A percentile compares a stretch with the other conserved stretches of the same genome.
phyloP scores from a whole-genome alignment of 2,888 invertebrate genomes.

The Netelia virgata region DNA sequence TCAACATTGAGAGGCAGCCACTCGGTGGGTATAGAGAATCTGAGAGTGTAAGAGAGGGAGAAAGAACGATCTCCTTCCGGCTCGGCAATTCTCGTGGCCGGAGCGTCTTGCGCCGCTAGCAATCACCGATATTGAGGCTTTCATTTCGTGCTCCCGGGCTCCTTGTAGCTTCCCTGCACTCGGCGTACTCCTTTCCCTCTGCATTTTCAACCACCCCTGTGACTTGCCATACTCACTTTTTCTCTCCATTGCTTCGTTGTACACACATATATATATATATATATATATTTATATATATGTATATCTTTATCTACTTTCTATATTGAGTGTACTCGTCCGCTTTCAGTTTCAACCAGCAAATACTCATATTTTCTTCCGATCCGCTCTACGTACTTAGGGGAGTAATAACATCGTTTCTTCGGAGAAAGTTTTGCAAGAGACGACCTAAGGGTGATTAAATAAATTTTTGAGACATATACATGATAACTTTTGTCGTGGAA shows the following conservation, averaged over 20 bases:
- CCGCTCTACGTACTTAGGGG: neutral
- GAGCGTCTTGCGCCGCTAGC: constrained; percentile 83
- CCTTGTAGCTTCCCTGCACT: constrained; percentile 70
- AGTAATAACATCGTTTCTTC: constrained; percentile 44
- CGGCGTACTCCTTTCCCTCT: constrained; percentile 47
- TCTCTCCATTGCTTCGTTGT: neutral
- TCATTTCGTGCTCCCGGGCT: constrained; percentile 82
- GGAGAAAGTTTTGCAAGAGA: neutral
- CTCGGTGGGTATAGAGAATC: constrained; percentile 58
- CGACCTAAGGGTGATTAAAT: no score
- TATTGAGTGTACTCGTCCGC: constrained; percentile 44
- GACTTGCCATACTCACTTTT: constrained; percentile 11
- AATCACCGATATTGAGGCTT: constrained; percentile 85
- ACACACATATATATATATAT: neutral
- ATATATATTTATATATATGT: constrained; percentile 9
- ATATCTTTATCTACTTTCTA: constrained; percentile 30
- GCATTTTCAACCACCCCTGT: constrained; percentile 8
- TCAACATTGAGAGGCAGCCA: constrained; percentile 76
- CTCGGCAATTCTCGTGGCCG: constrained; percentile 73
- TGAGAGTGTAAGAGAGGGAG: constrained; percentile 54
- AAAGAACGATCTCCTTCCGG: constrained; percentile 76
- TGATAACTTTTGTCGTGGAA: no score
- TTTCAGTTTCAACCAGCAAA: constrained; percentile 60
- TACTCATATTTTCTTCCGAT: constrained; percentile 56
- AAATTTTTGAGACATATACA: no score